Conservation (phyloP, 2,888 invertebrate genomes). For the Strigamia maritima region DNA sequence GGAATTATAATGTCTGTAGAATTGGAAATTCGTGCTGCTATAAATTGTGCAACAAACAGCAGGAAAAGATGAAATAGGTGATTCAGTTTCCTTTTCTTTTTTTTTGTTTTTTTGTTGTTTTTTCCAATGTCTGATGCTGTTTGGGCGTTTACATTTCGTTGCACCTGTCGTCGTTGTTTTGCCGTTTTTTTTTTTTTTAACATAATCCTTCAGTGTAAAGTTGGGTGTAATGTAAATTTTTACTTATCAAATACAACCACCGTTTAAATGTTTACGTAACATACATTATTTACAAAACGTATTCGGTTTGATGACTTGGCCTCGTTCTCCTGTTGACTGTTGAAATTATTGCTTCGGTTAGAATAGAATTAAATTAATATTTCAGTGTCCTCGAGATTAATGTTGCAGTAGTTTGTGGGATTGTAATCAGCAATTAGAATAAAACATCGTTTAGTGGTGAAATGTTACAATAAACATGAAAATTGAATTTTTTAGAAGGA, state of each 20-base stretch:
- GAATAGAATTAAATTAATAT: too few relatives aligned
- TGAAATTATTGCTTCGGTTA: too few relatives aligned
- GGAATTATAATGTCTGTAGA: background rate
- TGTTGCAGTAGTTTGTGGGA: too few relatives aligned
- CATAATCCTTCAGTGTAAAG: background rate
- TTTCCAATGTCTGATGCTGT: background rate
- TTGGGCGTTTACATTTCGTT: background rate
- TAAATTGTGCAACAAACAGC: background rate
- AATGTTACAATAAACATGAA: too few relatives aligned
- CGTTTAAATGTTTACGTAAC: background rate
- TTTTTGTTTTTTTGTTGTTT: background rate
- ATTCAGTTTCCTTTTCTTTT: background rate
- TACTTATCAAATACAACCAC: background rate
- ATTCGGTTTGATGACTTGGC: background rate
- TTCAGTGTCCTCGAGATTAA: too few relatives aligned
- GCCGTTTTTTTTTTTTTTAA: background rate
- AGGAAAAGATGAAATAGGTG: background rate
- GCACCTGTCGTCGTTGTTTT: background rate
- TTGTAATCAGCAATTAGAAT: too few relatives aligned
- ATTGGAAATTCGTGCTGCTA: background rate
- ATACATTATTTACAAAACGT: background rate
- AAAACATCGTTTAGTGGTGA: too few relatives aligned
- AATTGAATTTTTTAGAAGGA: too few relatives aligned
- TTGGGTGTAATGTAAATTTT: background rate
- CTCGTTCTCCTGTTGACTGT: background rate